Base-by-base conservation (phyloP, 2,113 vertebrate genomes). In the Tachycineta bicolor region DNA sequence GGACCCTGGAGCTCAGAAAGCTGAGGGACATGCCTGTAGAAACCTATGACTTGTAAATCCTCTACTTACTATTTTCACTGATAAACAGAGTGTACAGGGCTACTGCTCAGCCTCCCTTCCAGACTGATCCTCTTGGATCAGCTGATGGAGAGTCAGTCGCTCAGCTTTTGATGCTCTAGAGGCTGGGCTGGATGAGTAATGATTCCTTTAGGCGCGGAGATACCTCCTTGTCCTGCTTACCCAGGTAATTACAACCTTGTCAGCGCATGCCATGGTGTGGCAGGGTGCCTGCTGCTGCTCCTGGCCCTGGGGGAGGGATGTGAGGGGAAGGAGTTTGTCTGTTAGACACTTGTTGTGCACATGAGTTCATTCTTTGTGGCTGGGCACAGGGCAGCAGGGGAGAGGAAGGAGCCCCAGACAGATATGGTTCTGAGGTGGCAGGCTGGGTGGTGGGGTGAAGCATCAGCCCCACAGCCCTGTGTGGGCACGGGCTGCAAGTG, bases 261-360 rank as follows among this genome's bases (percentile, higher is more conserved):
- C 89, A 83, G 68, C 20, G 2, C 55, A 29, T 47, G 59, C 50
- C 4, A 4, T 74, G 59, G 24, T 62, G 59, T 62, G 89, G 91
- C 80, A 22, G 31, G 68, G 9, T 65, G 87, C 73, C 95, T 43
- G 73, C 83, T 84, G 89, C 70, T 92, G 55, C 63, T 80, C 41
- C 77, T 28, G 37, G 64, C 91, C 85, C 17, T 3, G 37, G 63
- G 71, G 59, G 24, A 67, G 75, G 44, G n/a, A 12, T 53, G 68
- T n/a, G 56, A 43, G 39, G 67, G 46, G 34, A 71, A 63, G 39
- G 56, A 81, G 56, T 75, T 87, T 62, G 91, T 74, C 63, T 75
- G 5, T 75, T 7, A 55, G 59, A 59, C 69, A 46, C 39, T 63
- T 74, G 79, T 25, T 83, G 87, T 81, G 87, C 84, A 62, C 83